Base-by-base conservation (phyloP, 2,113 vertebrate species). In the Morone chrysops region DNA sequence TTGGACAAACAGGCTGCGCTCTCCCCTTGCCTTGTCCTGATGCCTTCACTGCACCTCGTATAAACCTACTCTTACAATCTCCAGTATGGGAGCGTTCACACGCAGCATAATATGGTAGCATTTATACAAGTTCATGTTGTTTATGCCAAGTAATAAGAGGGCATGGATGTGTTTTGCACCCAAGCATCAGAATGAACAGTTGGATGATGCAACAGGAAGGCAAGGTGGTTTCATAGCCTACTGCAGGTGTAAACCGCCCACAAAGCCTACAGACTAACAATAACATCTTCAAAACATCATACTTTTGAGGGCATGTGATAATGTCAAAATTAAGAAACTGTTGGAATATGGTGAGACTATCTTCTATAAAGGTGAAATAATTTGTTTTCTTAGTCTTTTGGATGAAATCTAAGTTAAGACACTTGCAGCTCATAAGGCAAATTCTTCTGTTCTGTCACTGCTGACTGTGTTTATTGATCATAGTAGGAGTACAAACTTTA, bases 1-100 rank as follows among this genome's bases (percentile, higher is more conserved):
- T 14, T 59, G 36, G 4, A 61, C 16, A 40, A 61, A 61, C 16
- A 36, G 16, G 31, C 7, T 16, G 57, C 51, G 2, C 10, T 54
- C n/a, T 12, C 48, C 2, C 66, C 8, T 4, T n/a, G 20, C n/a
- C 31, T 9, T 45, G 40, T 8, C 12, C 14, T 72, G 54, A 3
- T 73, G 41, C 70, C 14, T 60, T 73, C 56, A 47, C 22, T 20
- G 70, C 56, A 31, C 70, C 22, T 60, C 56, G 16, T 59, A 59
- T 36, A 31, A 31, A 31, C 31, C 31, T 31, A 18, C 14, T 57
- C 38, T 1, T 17, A 31, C 3, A 6, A 11, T 11, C 25, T n/a
- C 40, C 20, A 5, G 6, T n/a, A 2, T 1, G 8, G 16, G 7
- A 40, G 16, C n/a, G 12, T 66, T 13, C 8, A 56, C 45, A 2